phyloP scores from a whole-genome alignment of 2,797 vertebrate species.

The Orestias chungarensis region DNA sequence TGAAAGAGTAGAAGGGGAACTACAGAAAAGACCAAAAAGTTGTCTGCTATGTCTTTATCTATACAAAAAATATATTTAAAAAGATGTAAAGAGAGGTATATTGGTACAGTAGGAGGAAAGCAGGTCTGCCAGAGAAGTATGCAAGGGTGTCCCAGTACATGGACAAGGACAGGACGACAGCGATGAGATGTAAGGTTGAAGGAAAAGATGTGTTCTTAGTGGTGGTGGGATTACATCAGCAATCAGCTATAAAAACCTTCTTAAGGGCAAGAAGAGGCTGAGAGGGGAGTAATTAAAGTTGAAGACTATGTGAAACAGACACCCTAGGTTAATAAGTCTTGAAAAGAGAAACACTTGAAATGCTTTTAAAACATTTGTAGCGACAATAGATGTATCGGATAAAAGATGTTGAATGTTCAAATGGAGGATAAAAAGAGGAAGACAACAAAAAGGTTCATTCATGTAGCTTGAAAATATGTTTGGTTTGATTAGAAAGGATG shows the following conservation, averaged over 20 bases:
- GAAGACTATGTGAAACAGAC: background rate
- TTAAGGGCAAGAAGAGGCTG: background rate
- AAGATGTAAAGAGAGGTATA: background rate
- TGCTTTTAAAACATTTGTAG: background rate
- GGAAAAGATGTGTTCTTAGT: too few species aligned
- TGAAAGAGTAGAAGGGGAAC: too few species aligned
- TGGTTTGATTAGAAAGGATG: background rate
- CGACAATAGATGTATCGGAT: background rate
- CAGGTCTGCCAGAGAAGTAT: background rate
- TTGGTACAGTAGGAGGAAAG: background rate
- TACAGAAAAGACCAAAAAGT: too few species aligned
- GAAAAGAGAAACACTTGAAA: background rate
- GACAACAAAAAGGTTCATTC: background rate
- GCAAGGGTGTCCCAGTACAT: too few species aligned
- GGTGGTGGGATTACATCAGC: too few species aligned
- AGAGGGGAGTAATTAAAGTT: background rate
- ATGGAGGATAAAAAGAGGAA: background rate
- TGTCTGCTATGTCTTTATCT: too few species aligned
- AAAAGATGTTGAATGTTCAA: background rate
- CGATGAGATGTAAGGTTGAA: too few species aligned
- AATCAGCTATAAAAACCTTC: background rate
- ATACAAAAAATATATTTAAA: background rate
- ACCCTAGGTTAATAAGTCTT: background rate
- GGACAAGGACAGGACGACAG: too few species aligned
- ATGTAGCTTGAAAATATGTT: background rate